A percentile compares a stretch with the other conserved stretches of the same genome.
Evolutionary conservation across 2,888 invertebrate genomes (phyloP).

Genomic region (Archips xylosteana): DNA sequence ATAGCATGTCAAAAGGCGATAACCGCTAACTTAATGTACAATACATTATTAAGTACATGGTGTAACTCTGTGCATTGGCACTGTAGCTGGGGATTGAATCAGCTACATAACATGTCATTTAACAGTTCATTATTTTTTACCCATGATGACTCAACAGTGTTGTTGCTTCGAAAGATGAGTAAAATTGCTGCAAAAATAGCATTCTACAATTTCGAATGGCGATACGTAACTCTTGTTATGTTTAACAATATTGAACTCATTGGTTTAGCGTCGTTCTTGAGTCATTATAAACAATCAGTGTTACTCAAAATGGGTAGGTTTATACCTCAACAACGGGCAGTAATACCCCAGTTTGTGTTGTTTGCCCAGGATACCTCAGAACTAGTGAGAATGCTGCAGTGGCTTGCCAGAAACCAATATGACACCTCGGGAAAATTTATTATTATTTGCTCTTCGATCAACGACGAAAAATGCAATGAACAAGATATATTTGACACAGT

Average conservation of each 20-base stretch:
- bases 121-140: slow-evolving; percentile 47
- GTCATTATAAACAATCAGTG: slow-evolving; percentile 55
- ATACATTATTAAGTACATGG: background rate
- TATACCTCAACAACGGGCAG: slow-evolving; percentile 45
- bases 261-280: slow-evolving; percentile 59
- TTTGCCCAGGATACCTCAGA: slow-evolving; percentile 57
- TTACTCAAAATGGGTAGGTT: slow-evolving; percentile 55
- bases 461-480: slow-evolving; percentile 56
- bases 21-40: slow-evolving; percentile 21
- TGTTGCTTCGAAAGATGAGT: slow-evolving; percentile 51
- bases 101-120: slow-evolving; percentile 34
- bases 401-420: slow-evolving; percentile 54
- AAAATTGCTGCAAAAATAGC: slow-evolving; percentile 65
- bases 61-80: slow-evolving; percentile 1
- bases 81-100: background rate
- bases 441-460: slow-evolving; percentile 55
- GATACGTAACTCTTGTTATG: slow-evolving; percentile 61
- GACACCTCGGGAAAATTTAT: slow-evolving; percentile 62
- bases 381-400: slow-evolving; percentile 53
- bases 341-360: slow-evolving; percentile 58
- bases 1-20: slow-evolving; percentile 33
- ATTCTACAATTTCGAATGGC: slow-evolving; percentile 66
- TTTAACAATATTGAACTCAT: slow-evolving; percentile 53
- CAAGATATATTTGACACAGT: slow-evolving; percentile 55
- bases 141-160: slow-evolving; percentile 45